phyloP scores from a whole-genome alignment of 1,140 invertebrate species.

The Magallana ariakensis region DNA sequence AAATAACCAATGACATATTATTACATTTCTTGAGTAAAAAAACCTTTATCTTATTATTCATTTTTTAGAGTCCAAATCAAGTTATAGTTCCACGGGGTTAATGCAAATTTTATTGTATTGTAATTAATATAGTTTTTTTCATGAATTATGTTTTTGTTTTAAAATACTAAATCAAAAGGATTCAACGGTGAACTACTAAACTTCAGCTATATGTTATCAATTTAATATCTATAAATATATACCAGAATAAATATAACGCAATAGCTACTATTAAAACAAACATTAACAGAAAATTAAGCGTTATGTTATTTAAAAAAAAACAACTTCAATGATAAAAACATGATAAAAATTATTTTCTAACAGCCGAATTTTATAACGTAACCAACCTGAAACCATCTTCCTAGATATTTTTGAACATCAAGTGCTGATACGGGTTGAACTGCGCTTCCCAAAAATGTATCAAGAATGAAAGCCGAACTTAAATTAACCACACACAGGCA shows the following conservation, averaged over 20 bases:
- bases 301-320: no score
- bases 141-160: no score
- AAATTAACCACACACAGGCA: constrained; percentile 17
- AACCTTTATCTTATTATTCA: background rate
- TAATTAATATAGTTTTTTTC: background rate
- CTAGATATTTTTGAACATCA: constrained; percentile 67
- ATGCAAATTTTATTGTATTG: background rate
- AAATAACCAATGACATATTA: background rate
- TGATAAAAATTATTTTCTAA: no score
- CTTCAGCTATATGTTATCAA: no score
- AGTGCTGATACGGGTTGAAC: constrained; percentile 45
- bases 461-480: constrained; percentile 50
- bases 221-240: no score
- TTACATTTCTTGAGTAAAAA: background rate
- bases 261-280: no score
- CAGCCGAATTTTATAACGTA: no score
- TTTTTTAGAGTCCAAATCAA: background rate
- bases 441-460: constrained; percentile 43
- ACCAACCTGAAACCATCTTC: constrained; percentile 67
- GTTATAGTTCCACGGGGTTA: background rate
- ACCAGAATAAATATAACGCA: no score
- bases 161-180: no score
- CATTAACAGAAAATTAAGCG: no score
- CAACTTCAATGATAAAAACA: no score
- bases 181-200: no score